Evolutionary conservation across 1,140 invertebrate species (phyloP).

Genomic region (Limonius californicus): DNA sequence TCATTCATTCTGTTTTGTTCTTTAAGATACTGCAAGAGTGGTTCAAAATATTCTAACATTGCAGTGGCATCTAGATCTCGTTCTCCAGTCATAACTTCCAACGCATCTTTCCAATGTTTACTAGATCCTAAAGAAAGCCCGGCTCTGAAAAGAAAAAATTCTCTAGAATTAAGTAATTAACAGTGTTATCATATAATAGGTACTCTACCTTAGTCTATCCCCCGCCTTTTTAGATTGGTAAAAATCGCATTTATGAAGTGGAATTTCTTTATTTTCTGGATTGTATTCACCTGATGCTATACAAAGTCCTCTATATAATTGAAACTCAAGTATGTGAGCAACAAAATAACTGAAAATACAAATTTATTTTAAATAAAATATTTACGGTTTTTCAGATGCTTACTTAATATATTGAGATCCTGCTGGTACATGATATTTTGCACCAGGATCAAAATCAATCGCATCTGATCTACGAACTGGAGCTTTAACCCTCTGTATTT

Average conservation of each 20-base stretch:
- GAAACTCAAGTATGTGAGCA: slow-evolving; percentile 57
- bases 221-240: slow-evolving; percentile 37
- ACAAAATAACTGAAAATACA: slow-evolving; percentile 59
- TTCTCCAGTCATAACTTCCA: slow-evolving; percentile 57
- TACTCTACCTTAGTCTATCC: slow-evolving; percentile 20
- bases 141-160: slow-evolving; percentile 44
- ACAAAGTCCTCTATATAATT: slow-evolving; percentile 62
- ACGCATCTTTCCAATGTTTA: slow-evolving; percentile 58
- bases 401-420: slow-evolving; percentile 44
- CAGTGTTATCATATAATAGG: too few species aligned
- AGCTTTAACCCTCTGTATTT: slow-evolving; percentile 47
- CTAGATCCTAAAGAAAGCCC: slow-evolving; percentile 59
- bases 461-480: slow-evolving; percentile 47
- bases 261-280: slow-evolving; percentile 43
- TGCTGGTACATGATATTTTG: slow-evolving; percentile 60
- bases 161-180: too few species aligned
- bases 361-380: not conserved
- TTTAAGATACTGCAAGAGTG: slow-evolving; percentile 28
- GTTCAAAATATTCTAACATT: slow-evolving; percentile 49
- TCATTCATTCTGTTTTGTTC: slow-evolving; percentile 6
- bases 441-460: slow-evolving; percentile 59
- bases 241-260: slow-evolving; percentile 60
- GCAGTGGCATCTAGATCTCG: slow-evolving; percentile 51
- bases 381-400: not conserved
- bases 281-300: slow-evolving; percentile 53